Conservation (phyloP, 2,888 invertebrate genomes). For the Reticulitermes lucifugus region DNA sequence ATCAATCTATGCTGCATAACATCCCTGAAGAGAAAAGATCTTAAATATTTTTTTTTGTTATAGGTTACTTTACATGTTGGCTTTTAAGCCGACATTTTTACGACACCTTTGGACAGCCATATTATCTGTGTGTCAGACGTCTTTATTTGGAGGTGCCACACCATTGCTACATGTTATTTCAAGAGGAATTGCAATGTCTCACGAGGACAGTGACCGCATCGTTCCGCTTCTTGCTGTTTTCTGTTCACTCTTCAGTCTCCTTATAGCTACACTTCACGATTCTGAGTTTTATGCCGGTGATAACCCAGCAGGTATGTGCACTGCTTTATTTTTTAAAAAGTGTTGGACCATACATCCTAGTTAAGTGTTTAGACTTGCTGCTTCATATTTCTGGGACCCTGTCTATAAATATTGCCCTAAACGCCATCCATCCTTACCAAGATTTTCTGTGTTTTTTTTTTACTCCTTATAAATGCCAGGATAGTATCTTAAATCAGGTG, state of each 20-base stretch:
- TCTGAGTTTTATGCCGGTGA: conserved; percentile 80
- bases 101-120: conserved; percentile 78
- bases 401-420: no score
- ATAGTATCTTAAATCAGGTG: no score
- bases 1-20: no score
- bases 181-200: conserved; percentile 72
- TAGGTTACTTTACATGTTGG: conserved; percentile 81
- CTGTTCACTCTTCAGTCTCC: conserved; percentile 82
- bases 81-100: conserved; percentile 82
- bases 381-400: no score
- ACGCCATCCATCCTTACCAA: no score
- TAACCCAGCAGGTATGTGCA: conserved; percentile 51
- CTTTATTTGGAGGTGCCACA: conserved; percentile 66
- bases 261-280: conserved; percentile 87
- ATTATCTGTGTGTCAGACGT: conserved; percentile 63
- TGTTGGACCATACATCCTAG: no score
- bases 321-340: no score
- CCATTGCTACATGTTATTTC: conserved; percentile 75
- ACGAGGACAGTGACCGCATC: conserved; percentile 74
- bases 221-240: conserved; percentile 86
- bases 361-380: no score
- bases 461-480: no score
- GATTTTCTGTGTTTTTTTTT: no score
- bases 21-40: no score
- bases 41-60: neutral